Conservation (phyloP, 2,113 vertebrate species). For the Centropus unirufus region DNA sequence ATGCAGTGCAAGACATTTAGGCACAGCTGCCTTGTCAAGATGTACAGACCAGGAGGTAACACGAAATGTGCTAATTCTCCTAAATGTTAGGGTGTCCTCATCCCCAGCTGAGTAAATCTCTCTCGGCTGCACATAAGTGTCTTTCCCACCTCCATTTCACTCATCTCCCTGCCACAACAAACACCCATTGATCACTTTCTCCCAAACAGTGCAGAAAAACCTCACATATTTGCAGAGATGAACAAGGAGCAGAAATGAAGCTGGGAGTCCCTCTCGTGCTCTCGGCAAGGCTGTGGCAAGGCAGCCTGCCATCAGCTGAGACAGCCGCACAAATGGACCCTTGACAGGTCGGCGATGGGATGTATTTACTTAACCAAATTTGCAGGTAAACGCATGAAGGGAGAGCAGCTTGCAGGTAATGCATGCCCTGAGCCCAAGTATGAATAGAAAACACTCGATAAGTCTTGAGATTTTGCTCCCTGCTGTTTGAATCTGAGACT, state of each 20-base stretch:
- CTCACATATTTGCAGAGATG: neutral
- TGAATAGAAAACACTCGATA: neutral
- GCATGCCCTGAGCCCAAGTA: neutral
- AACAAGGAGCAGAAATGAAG: neutral
- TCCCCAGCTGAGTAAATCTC: neutral
- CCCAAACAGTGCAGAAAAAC: neutral
- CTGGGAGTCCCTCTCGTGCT: accelerated
- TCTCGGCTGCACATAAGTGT: neutral
- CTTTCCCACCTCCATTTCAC: neutral
- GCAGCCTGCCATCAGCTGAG: neutral
- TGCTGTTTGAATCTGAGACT: neutral
- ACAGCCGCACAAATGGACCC: accelerated
- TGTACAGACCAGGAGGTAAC: accelerated
- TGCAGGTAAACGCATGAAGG: accelerated
- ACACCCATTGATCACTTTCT: neutral
- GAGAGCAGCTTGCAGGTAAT: neutral
- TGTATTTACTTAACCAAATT: neutral
- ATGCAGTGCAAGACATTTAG: neutral
- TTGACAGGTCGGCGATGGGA: neutral
- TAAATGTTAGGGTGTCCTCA: accelerated
- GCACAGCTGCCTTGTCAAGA: accelerated
- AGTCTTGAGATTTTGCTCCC: neutral
- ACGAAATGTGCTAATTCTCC: neutral
- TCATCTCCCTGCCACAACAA: neutral
- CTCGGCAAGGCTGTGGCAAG: neutral